Conservation (phyloP, 1,140 invertebrate genomes). For the Pseudomyrmex pallidus region DNA sequence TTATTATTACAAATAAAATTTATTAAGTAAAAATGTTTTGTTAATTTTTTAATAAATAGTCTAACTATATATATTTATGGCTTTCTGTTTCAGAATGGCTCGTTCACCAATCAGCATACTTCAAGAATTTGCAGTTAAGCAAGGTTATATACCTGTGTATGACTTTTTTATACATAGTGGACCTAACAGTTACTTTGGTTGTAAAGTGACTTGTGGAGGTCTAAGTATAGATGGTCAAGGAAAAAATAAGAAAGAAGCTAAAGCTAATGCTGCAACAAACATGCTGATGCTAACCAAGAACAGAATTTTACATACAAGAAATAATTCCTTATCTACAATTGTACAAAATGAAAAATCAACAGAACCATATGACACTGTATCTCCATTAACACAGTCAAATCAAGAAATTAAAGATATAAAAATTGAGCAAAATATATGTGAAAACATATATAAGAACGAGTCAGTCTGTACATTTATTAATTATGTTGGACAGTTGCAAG, state of each 20-base stretch:
- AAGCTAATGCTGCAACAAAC: conserved; percentile 32
- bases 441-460: too few species aligned
- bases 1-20: too few species aligned
- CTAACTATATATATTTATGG: neutral
- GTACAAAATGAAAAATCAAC: neutral
- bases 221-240: conserved; percentile 6
- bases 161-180: neutral
- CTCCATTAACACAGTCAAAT: neutral
- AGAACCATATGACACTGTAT: neutral
- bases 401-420: too few species aligned
- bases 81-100: conserved; percentile 17
- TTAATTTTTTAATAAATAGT: conserved; percentile 9
- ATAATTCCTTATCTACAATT: neutral
- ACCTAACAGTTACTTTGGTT: neutral
- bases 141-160: conserved; percentile 24
- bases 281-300: neutral
- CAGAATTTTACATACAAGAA: neutral
- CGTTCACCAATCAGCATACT: conserved; percentile 26
- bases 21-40: too few species aligned
- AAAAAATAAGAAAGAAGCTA: conserved; percentile 35
- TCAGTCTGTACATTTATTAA: neutral
- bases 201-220: neutral
- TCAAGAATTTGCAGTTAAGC: conserved; percentile 19
- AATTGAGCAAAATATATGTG: too few species aligned
- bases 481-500: conserved; percentile 36